Conservation (phyloP, 2,113 vertebrate genomes). For the Tonatia bakeri region DNA sequence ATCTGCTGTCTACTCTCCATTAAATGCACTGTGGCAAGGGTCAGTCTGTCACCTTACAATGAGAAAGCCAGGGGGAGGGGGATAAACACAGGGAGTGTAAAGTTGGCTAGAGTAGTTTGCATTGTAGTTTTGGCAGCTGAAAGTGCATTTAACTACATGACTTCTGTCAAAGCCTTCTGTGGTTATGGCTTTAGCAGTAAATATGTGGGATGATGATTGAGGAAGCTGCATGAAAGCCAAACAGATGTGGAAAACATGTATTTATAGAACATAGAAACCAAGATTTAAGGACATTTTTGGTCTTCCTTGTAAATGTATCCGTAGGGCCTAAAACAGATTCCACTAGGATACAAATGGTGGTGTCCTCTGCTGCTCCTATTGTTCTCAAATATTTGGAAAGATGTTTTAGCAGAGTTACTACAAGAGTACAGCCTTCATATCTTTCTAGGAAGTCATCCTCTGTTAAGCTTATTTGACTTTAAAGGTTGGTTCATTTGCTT, state of each 20-base stretch:
- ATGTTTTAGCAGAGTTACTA: not conserved
- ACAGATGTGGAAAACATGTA: constrained; percentile 12
- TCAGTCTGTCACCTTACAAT: constrained; percentile 42
- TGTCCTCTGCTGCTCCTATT: not conserved
- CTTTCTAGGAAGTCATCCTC: not conserved
- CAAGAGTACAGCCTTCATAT: not conserved
- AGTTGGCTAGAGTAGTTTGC: constrained; percentile 1
- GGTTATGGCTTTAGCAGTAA: not conserved
- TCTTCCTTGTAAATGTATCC: not conserved
- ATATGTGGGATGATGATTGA: constrained; percentile 14
- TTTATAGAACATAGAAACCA: not conserved
- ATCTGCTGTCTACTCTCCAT: constrained; percentile 64
- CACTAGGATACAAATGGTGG: not conserved
- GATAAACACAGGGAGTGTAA: not conserved
- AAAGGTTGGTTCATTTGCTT: not conserved
- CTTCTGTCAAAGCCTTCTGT: constrained; percentile 30
- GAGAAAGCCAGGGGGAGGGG: not conserved
- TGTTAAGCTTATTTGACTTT: not conserved
- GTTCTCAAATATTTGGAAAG: not conserved
- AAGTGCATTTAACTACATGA: constrained; percentile 41
- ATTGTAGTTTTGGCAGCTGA: constrained; percentile 7
- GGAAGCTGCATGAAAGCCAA: not conserved
- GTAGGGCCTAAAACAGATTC: not conserved
- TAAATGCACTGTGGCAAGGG: constrained; percentile 51
- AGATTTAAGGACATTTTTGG: not conserved